Conservation (phyloP, 2,113 vertebrate genomes). For the Myotis brandtii region DNA sequence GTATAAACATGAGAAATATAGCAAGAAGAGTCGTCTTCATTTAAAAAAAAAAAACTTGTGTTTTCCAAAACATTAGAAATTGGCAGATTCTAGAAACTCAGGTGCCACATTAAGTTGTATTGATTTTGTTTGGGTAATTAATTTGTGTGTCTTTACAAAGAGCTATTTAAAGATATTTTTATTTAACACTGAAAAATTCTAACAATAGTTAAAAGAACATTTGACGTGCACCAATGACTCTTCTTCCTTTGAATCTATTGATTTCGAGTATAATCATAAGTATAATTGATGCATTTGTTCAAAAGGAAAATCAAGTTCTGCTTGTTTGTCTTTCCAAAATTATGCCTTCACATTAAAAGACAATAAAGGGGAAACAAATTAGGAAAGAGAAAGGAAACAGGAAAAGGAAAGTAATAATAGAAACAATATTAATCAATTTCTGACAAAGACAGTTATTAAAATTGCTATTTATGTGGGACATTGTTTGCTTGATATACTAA, state of each 20-base stretch:
- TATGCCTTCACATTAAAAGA: not conserved
- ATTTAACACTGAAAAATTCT: not conserved
- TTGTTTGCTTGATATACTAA: not conserved
- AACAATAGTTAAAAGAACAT: conserved; percentile 11
- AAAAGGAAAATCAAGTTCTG: conserved; percentile 32
- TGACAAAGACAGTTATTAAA: conserved; percentile 24
- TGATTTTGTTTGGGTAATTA: conserved; percentile 56
- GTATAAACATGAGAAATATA: not conserved
- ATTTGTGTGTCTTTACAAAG: conserved; percentile 30
- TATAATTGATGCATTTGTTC: conserved; percentile 51
- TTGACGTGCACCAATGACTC: not conserved
- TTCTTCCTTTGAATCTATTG: conserved; percentile 37
- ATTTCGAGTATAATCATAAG: conserved; percentile 30
- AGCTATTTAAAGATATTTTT: conserved; percentile 3
- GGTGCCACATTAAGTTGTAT: not conserved
- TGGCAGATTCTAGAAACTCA: not conserved
- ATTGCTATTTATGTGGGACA: not conserved
- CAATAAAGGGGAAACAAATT: conserved; percentile 17
- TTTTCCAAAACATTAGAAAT: conserved; percentile 33
- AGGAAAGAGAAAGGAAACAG: not conserved
- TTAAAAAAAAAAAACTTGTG: not conserved
- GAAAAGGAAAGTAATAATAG: not conserved
- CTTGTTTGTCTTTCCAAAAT: conserved; percentile 38
- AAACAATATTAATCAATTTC: conserved; percentile 39
- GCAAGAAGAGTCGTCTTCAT: not conserved